Base-by-base conservation (phyloP, 2,888 invertebrate genomes). In the Ectobius pallidus region DNA sequence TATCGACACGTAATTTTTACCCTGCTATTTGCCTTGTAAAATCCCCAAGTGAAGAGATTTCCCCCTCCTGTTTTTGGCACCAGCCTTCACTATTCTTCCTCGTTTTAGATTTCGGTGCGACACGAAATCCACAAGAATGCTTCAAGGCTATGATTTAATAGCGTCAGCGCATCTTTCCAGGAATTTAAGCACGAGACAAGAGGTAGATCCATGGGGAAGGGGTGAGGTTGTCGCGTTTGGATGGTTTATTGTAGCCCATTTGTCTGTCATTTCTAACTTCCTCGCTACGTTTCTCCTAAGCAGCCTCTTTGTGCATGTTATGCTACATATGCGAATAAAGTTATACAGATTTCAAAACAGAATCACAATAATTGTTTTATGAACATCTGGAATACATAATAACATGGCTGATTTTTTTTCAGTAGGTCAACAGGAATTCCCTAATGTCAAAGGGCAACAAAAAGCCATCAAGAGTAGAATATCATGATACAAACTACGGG, bases 1-100 rank as follows among this genome's bases (percentile, higher is more conserved):
- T 49, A 70, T 70, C 70, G 62, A 70, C 73, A 70, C 63, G 42
- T 73, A 32, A 39, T 55, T 63, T 52, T 44, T 46, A 63, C 34
- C 62, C 58, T 46, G 46, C 11, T 52, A 52, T 1, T 30, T 58
- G 25, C 6, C 16, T n/a, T n/a, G 58, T 30, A 58, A 58, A 7
- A 27, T 58, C 58, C 30, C 32, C 58, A 58, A 30, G n/a, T 3
- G 4, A 52, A 30, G 27, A 30, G 18, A 58, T 25, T 6, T 55
- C 0, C 30, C 65, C 9, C 65, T 46, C 65, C n/a, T 30, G n/a
- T n/a, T 65, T 65, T 65, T 46, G 65, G 65, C 65, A 65, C 65
- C 27, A 44, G 65, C 65, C 34, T 7, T 16, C 27, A 16, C 27
- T 18, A 18, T 46, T 65, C 44, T 65, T 65, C 46, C 65, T 44